Evolutionary conservation across 2,113 vertebrate genomes (phyloP), one percentile per base, ranked within the genome.

Genomic region (Stomatorhinus ivindoensis): DNA sequence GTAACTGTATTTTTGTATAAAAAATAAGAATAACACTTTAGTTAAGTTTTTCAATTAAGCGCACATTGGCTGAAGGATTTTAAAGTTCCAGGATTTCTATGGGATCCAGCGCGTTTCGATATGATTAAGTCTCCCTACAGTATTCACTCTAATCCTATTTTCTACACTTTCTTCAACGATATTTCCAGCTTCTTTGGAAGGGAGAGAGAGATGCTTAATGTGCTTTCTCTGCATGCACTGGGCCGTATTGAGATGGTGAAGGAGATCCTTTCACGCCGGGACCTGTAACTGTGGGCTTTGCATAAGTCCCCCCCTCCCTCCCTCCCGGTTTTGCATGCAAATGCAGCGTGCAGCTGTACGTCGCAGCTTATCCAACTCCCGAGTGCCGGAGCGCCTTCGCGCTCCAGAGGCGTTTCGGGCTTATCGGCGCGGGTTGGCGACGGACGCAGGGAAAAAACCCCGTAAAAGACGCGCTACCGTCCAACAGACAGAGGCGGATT

Each of bases 221-320:
- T 44, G 39, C 86, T 58, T 87, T 87, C 86, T 87, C 53, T 11
- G 31, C 53, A 87, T 87, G 86, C 86, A 61, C 53, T 51, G 39
- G 86, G 11, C 31, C 35, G 53, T 61, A 58, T 58, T 87, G 48
- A 87, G 46, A 87, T 87, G 86, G 53, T 4, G 86, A 53, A 15
- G 86, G 53, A 42, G 53, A 87, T 50, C 35, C 53, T 87, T 87
- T 87, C 53, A 55, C 48, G 35, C 39, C 6, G 13, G 13, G 35
- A 35, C 53, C 86, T 87, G 53, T 55, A 58, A 87, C 86, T 31
- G 86, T 7, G 50, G 31, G 86, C 50, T 87, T 87, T 87, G 86
- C 86, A 87, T 87, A 87, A 87, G 51, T 76, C 13, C 4, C 31
- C 13, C 27, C 19, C 7, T 3, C 83, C 65, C 27, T 11, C 4